Evolutionary conservation across 2,888 invertebrate genomes (phyloP).

Genomic region (Erannis defoliaria): DNA sequence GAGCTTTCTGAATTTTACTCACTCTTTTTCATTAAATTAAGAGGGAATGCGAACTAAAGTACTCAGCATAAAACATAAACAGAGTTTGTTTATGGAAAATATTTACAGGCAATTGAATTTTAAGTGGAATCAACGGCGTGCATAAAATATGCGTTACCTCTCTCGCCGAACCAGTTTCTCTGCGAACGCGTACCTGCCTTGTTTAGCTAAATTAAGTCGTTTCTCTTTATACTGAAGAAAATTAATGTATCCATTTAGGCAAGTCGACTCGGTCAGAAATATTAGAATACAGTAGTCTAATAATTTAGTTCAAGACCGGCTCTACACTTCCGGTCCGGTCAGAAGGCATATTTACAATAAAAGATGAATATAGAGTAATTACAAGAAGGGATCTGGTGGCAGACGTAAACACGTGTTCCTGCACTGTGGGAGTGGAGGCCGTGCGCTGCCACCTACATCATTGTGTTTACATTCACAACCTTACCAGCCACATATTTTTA

Average conservation of each 20-base stretch:
- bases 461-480: slow-evolving; percentile 67
- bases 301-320: background rate
- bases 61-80: background rate
- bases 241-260: slow-evolving; percentile 13
- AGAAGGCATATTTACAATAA: slow-evolving; percentile 42
- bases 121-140: slow-evolving; percentile 41
- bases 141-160: slow-evolving; percentile 53
- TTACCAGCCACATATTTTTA: slow-evolving; percentile 65
- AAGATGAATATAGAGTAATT: slow-evolving; percentile 51
- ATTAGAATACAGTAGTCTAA: background rate
- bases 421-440: slow-evolving; percentile 75
- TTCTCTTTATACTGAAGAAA: slow-evolving; percentile 39
- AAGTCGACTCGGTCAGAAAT: background rate
- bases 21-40: no score
- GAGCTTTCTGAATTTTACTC: slow-evolving; percentile 42
- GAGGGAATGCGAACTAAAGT: no score
- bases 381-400: slow-evolving; percentile 61
- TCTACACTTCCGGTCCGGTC: slow-evolving; percentile 29
- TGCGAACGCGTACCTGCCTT: slow-evolving; percentile 40
- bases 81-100: background rate
- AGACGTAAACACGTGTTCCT: slow-evolving; percentile 78
- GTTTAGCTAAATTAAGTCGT: slow-evolving; percentile 50
- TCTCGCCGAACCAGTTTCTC: slow-evolving; percentile 57
- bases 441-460: slow-evolving; percentile 60
- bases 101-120: slow-evolving; percentile 38